Percentiles rank a stretch among this genome's conserved stretches.
Evolutionary conservation across 2,113 vertebrate genomes (phyloP).

Genomic region (mouse (Mus musculus)): DNA sequence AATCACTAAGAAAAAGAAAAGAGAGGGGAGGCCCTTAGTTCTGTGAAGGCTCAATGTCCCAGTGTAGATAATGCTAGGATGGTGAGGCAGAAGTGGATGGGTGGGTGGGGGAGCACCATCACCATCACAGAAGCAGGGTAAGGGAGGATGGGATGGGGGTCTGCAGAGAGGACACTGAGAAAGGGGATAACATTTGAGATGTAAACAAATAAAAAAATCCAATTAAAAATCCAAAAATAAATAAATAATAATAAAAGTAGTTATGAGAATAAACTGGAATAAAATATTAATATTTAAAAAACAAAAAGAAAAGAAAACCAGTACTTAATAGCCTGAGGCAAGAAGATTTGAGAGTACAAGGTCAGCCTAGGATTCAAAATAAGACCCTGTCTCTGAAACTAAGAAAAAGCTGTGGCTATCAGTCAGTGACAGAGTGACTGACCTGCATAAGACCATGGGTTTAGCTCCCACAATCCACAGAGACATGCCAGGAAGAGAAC

Average conservation of each 20-base stretch:
- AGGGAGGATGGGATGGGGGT: too few relatives aligned
- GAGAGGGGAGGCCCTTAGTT: too few relatives aligned
- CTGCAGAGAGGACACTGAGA: too few relatives aligned
- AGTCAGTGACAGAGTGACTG: background rate
- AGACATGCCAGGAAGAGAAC: background rate
- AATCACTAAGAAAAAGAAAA: background rate
- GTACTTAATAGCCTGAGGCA: background rate
- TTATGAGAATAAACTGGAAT: background rate
- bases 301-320: background rate
- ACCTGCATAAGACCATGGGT: too few relatives aligned
- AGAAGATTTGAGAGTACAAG: background rate
- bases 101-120: too few relatives aligned
- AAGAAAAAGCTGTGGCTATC: background rate
- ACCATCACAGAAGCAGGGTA: too few relatives aligned
- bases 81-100: too few relatives aligned
- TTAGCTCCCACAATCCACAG: background rate
- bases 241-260: background rate
- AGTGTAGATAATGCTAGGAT: too few relatives aligned
- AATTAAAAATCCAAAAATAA: background rate
- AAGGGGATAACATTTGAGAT: too few relatives aligned
- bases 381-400: background rate
- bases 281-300: background rate
- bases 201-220: too few relatives aligned
- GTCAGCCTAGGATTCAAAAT: background rate
- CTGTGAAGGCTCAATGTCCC: too few relatives aligned